These are phyloP conservation scores for Seira ritae DNA, from an alignment of 2,888 invertebrate species.

Conservation along the genomic window DNA sequence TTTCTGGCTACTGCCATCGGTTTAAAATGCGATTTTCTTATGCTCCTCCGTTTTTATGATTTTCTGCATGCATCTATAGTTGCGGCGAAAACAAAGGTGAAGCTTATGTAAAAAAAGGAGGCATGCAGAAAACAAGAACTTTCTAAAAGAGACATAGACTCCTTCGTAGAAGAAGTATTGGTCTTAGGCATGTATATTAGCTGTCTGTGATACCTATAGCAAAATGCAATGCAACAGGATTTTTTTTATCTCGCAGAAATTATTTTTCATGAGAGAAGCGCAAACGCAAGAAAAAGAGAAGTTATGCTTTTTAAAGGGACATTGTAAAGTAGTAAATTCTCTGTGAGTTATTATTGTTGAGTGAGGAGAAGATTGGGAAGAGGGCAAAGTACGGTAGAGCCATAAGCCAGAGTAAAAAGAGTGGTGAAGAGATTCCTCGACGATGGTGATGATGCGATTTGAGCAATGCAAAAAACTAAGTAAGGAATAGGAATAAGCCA, in stretches of 20 bases:
- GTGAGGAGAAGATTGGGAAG: constrained; percentile 36
- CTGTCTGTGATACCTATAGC: background rate
- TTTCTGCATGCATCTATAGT: too few species aligned
- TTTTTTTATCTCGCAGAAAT: background rate
- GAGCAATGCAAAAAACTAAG: background rate
- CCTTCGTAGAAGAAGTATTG: too few species aligned
- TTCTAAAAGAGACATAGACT: constrained; percentile 19
- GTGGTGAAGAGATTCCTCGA: background rate
- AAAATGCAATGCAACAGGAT: background rate
- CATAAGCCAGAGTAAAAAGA: constrained; percentile 3
- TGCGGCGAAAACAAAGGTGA: background rate
- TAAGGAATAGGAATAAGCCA: background rate
- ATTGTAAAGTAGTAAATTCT: background rate
- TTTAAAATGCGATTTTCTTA: too few species aligned
- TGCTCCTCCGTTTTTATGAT: too few species aligned
- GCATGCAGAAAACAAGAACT: constrained; percentile 22
- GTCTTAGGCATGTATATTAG: constrained; percentile 20
- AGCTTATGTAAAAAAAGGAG: background rate
- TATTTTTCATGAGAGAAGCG: constrained; percentile 18
- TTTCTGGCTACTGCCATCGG: background rate
- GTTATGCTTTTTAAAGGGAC: background rate
- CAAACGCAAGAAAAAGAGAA: background rate
- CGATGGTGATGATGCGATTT: background rate
- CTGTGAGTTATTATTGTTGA: background rate
- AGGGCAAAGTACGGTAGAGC: constrained; percentile 46